Base-by-base conservation (phyloP, 2,797 vertebrate species). In the Sebastes melanostomus region DNA sequence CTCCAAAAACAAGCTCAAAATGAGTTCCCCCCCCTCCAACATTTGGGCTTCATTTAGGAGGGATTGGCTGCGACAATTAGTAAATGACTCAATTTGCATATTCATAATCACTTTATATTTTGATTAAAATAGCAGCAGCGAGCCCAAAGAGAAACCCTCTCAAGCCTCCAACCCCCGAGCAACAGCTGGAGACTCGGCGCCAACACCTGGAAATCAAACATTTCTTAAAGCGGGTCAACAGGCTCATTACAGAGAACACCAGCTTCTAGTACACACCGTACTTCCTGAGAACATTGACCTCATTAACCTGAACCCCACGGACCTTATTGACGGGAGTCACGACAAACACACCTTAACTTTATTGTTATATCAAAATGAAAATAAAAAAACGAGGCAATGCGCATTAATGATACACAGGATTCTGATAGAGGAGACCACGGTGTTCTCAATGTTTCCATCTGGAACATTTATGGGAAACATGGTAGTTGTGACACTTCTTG, bases 41-140 rank as follows among this genome's bases (percentile, higher is more conserved):
- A 72, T 62, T 66, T 59, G 56, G 5, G 63, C 72, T 80, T 59
- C 60, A 81, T 78, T 81, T 34, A 3, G 36, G 38, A 75, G 32
- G 77, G 78, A 78, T 76, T 72, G 80, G 77, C 86, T 72, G 67
- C 61, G 16, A 77, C 89, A 86, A 91, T 90, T 87, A 89, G 82
- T 68, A 85, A 89, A 89, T 80, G 82, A 74, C 82, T 85, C 8
- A 1, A 90, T 92, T 86, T 91, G 83, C 88, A 89, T 91, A 83
- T 89, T 88, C 70, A 77, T 80, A 83, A 90, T 86, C 81, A 86
- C 72, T 90, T 86, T 87, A 84, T 87, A 84, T 89, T 88, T 84
- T 89, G 85, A 90, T 87, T 89, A 86, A 86, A 89, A 87, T 81
- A 86, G 77, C 83, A 61, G 82, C 88, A 54, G 75, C 10, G 13